These are phyloP conservation scores for Choreutis nemorana DNA, from an alignment of 2,888 invertebrate genomes.

Conservation along the genomic window DNA sequence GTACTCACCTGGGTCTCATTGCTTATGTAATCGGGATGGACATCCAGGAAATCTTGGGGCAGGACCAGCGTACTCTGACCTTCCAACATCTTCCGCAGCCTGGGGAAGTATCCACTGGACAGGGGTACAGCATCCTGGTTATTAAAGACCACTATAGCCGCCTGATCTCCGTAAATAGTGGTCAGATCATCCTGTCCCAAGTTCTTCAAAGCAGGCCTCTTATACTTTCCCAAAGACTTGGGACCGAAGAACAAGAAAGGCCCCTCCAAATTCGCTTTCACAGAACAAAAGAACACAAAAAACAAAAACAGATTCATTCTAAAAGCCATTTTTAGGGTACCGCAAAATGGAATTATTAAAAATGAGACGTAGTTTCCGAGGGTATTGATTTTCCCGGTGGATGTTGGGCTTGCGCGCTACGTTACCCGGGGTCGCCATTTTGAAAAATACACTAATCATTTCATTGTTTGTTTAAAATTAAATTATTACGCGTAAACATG, in stretches of 20 bases:
- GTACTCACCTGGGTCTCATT: slow-evolving; percentile 64
- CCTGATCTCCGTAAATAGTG: slow-evolving; percentile 63
- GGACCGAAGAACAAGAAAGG: slow-evolving; percentile 70
- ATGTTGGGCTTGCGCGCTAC: too few species aligned
- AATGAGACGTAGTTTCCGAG: too few species aligned
- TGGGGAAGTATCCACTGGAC: slow-evolving; percentile 61
- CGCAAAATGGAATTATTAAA: too few species aligned
- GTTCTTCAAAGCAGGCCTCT: slow-evolving; percentile 57
- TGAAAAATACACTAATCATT: too few species aligned
- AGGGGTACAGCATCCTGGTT: slow-evolving; percentile 64
- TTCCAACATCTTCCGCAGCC: slow-evolving; percentile 63
- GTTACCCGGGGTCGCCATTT: too few species aligned
- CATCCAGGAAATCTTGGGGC: slow-evolving; percentile 64
- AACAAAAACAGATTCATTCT: background rate
- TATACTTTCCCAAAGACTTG: slow-evolving; percentile 47
- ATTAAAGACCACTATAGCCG: slow-evolving; percentile 67
- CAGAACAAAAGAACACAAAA: slow-evolving; percentile 2
- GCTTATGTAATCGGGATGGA: slow-evolving; percentile 68
- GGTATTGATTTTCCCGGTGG: too few species aligned
- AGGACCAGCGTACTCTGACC: slow-evolving; percentile 56
- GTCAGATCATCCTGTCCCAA: slow-evolving; percentile 63
- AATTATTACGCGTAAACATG: too few species aligned
- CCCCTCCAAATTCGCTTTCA: slow-evolving; percentile 59
- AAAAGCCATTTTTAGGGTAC: slow-evolving; percentile 3
- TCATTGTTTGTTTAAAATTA: too few species aligned